These are phyloP conservation scores for Phortica okadai DNA, from an alignment of 2,888 invertebrate species.

Conservation along the genomic window DNA sequence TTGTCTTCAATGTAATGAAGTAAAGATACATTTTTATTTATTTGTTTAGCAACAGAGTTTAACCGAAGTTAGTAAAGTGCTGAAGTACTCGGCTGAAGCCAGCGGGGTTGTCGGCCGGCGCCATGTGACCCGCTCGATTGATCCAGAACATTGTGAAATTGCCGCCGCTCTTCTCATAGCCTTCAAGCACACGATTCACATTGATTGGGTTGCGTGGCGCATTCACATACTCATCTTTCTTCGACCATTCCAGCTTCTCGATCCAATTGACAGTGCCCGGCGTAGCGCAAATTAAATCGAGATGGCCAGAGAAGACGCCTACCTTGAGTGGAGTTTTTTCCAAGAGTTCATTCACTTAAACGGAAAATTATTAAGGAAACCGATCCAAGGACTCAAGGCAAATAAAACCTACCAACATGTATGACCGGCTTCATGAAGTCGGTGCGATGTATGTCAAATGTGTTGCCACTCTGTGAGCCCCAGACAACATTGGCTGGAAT, in stretches of 20 bases:
- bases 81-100: constrained; percentile 82
- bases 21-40: too few relatives aligned
- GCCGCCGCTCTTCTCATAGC: constrained; percentile 82
- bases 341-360: constrained; percentile 82
- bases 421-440: constrained; percentile 91
- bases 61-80: constrained; percentile 66
- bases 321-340: constrained; percentile 83
- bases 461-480: constrained; percentile 80
- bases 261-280: constrained; percentile 88
- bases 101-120: constrained; percentile 84
- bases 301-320: constrained; percentile 86
- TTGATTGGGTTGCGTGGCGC: constrained; percentile 80
- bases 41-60: background rate
- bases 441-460: constrained; percentile 79
- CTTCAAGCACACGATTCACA: constrained; percentile 81
- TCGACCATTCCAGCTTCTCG: constrained; percentile 83
- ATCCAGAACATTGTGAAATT: constrained; percentile 75
- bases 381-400: too few relatives aligned
- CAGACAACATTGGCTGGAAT: constrained; percentile 82
- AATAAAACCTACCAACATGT: constrained; percentile 78
- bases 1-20: too few relatives aligned
- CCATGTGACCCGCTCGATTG: constrained; percentile 76
- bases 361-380: constrained; percentile 10
- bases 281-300: constrained; percentile 90
- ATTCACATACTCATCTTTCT: constrained; percentile 79